phyloP scores from a whole-genome alignment of 2,113 vertebrate species.

The Columba livia region DNA sequence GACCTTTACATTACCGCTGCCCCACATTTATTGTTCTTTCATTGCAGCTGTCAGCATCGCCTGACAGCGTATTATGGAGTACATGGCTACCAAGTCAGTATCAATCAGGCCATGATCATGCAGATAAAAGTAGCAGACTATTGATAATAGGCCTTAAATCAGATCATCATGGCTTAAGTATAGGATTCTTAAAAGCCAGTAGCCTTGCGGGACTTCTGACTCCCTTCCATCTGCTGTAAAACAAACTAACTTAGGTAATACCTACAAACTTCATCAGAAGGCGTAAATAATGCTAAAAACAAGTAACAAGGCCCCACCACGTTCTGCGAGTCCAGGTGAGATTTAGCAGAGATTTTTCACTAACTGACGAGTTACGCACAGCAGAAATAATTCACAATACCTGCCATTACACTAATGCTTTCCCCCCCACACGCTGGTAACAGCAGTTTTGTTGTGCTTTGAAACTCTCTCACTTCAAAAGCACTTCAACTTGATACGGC shows the following conservation, averaged over 20 bases:
- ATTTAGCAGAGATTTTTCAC: constrained; percentile 31
- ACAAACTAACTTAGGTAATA: neutral
- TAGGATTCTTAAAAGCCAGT: constrained; percentile 73
- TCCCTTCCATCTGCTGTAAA: constrained; percentile 68
- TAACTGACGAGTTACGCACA: neutral
- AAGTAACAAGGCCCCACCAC: neutral
- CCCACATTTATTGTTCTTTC: constrained; percentile 83
- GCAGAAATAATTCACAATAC: constrained; percentile 3
- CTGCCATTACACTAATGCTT: constrained; percentile 39
- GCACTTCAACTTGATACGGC: constrained; percentile 72
- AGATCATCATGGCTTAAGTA: constrained; percentile 74
- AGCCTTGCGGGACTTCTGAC: constrained; percentile 50
- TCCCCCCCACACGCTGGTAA: neutral
- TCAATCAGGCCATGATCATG: constrained; percentile 81
- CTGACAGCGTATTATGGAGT: constrained; percentile 84
- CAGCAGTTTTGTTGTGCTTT: constrained; percentile 67
- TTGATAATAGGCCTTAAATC: constrained; percentile 83
- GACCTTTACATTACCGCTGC: constrained; percentile 84
- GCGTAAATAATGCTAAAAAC: neutral
- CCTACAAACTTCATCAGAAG: neutral
- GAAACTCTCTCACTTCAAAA: constrained; percentile 74
- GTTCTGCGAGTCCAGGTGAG: neutral
- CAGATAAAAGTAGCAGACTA: constrained; percentile 80
- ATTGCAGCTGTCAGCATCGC: constrained; percentile 85
- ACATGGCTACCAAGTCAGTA: constrained; percentile 80